phyloP scores from a whole-genome alignment of 2,113 vertebrate species.

The Colaptes auratus region DNA sequence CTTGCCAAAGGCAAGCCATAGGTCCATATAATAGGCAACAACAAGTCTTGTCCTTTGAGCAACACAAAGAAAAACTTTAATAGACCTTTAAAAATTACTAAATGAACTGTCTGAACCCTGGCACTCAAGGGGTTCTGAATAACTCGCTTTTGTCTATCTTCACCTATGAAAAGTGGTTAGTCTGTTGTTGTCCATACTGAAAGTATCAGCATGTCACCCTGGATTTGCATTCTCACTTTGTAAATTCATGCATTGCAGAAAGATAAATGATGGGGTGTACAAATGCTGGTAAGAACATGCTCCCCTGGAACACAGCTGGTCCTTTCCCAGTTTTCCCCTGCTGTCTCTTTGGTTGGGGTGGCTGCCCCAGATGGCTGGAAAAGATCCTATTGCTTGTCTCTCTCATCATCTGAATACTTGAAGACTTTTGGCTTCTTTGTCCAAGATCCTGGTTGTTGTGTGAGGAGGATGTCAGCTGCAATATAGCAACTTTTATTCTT shows the following conservation, averaged over 20 bases:
- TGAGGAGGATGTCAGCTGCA: not conserved
- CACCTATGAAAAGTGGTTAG: not conserved
- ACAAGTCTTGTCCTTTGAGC: not conserved
- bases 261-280: fast-evolving
- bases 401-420: not conserved
- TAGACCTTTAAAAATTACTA: not conserved
- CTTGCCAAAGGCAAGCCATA: not conserved
- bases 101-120: not conserved
- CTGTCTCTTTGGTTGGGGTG: not conserved
- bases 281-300: not conserved
- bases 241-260: not conserved
- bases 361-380: not conserved
- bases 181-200: not conserved
- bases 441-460: not conserved
- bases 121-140: not conserved
- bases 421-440: not conserved
- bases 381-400: not conserved
- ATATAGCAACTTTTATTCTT: not conserved
- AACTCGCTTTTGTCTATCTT: not conserved
- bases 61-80: not conserved
- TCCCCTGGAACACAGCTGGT: fast-evolving
- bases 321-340: not conserved
- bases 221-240: not conserved
- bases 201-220: not conserved
- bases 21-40: not conserved